Percentiles rank a stretch among this genome's conserved stretches.
phyloP scores from a whole-genome alignment of 2,113 vertebrate species.

The Fulica atra region DNA sequence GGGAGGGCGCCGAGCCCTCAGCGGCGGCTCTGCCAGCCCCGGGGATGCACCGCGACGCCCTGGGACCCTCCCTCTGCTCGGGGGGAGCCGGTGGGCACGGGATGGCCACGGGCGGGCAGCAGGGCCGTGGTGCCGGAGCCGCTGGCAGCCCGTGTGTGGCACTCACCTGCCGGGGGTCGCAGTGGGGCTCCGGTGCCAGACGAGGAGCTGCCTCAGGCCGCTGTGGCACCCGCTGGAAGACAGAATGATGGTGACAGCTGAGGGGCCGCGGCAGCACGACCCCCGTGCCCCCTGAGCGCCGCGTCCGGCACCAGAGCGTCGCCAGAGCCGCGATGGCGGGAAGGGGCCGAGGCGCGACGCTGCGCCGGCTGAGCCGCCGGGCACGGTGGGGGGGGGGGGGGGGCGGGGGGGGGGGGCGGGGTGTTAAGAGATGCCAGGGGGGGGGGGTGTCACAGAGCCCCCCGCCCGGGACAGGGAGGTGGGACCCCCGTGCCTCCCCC shows the following conservation, averaged over 20 bases:
- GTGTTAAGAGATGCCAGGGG: no score
- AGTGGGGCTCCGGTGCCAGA: background rate
- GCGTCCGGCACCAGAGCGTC: background rate
- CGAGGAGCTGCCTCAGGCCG: background rate
- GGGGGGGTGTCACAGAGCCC: background rate
- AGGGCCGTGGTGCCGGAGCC: rapidly evolving
- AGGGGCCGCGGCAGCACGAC: no score
- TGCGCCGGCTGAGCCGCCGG: no score
- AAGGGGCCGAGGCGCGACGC: background rate
- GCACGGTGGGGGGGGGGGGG: background rate
- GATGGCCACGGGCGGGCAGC: background rate
- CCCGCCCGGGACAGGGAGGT: no score
- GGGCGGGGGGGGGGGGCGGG: no score
- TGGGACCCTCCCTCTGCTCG: background rate
- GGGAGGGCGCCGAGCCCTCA: background rate
- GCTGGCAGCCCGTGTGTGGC: background rate
- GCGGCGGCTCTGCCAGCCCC: background rate
- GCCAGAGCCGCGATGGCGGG: no score
- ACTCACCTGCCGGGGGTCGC: background rate
- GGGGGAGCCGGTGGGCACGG: background rate
- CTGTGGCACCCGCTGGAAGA: background rate
- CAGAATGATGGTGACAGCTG: background rate
- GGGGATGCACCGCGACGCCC: background rate
- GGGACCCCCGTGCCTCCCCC: background rate
- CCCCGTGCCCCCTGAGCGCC: background rate